Evolutionary conservation across 2,113 vertebrate species (phyloP).

Genomic region (Rhinolophus ferrumequinum): DNA sequence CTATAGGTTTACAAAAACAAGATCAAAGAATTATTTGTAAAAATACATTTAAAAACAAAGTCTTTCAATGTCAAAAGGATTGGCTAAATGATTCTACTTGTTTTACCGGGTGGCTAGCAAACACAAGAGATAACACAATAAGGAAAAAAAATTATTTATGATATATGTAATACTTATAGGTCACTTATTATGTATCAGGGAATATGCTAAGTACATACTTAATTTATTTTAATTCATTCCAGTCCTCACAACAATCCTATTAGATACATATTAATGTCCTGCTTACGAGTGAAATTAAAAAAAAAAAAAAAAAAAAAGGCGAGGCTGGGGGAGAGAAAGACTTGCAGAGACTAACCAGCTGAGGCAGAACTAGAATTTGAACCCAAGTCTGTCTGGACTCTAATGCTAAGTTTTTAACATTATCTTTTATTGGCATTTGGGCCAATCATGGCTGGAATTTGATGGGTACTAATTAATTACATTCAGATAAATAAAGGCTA

Average conservation of each 20-base stretch:
- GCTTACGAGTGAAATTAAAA: neutral
- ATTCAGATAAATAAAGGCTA: slow-evolving; percentile 26
- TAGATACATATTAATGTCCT: slow-evolving; percentile 21
- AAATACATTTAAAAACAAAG: slow-evolving; percentile 29
- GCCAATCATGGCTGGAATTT: neutral
- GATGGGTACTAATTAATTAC: neutral
- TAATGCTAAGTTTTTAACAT: neutral
- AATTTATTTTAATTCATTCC: neutral
- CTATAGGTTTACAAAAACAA: neutral
- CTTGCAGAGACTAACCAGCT: neutral
- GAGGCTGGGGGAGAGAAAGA: rapidly evolving
- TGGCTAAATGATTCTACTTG: neutral
- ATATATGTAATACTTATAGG: neutral
- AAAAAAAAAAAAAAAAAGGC: neutral
- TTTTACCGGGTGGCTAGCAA: slow-evolving; percentile 24
- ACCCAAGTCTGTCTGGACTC: neutral
- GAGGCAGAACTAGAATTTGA: neutral
- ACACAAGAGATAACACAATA: neutral
- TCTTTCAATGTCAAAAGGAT: neutral
- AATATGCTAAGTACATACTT: neutral
- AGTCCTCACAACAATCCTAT: neutral
- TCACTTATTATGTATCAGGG: neutral
- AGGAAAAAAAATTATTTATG: neutral
- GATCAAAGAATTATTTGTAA: neutral
- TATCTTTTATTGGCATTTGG: neutral